phyloP scores from a whole-genome alignment of 2,113 vertebrate genomes.

The Butastur rufipennis region DNA sequence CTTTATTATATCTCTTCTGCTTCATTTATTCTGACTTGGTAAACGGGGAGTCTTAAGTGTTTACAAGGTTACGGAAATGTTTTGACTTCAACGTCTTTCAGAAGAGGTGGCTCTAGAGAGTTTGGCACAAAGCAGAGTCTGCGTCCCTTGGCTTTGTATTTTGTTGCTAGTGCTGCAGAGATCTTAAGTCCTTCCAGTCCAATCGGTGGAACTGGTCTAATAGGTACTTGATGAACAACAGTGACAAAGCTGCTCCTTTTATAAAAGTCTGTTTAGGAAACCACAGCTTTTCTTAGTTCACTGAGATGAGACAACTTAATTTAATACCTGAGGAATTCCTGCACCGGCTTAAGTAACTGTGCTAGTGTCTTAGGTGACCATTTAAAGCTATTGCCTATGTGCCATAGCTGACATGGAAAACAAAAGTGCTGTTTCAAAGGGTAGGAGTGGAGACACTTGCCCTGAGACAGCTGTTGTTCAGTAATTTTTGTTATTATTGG shows the following conservation, averaged over 20 bases:
- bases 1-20: background rate
- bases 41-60: background rate
- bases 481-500: background rate
- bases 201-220: background rate
- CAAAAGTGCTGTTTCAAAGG: background rate
- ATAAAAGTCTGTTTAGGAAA: background rate
- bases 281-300: background rate
- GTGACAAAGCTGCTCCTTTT: background rate
- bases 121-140: background rate
- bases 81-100: background rate
- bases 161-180: background rate
- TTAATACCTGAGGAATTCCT: background rate
- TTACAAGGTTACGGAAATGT: background rate
- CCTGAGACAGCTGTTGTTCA: background rate
- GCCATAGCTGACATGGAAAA: background rate
- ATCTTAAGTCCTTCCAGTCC: background rate
- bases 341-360: background rate
- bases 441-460: background rate
- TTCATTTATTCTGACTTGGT: background rate
- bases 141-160: background rate
- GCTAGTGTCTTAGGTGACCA: background rate
- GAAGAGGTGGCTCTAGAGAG: background rate
- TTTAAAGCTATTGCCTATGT: background rate
- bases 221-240: background rate
- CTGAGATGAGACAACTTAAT: background rate